These are phyloP conservation scores for Lasioglossum figueresi DNA, from an alignment of 2,888 invertebrate genomes.

Conservation along the genomic window DNA sequence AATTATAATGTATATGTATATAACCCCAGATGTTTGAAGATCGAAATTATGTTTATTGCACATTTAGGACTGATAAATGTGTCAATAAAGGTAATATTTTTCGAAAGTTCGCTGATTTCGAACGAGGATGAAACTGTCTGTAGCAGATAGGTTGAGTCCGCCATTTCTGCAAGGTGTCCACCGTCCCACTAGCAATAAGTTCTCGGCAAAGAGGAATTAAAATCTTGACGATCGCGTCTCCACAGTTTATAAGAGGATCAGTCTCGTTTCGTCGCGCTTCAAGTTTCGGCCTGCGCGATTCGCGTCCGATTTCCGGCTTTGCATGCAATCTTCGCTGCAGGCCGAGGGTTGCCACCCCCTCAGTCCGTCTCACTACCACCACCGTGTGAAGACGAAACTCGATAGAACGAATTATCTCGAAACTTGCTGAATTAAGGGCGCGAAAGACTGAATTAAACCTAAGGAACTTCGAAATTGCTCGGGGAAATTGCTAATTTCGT, in stretches of 20 bases:
- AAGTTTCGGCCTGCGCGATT: slow-evolving; percentile 22
- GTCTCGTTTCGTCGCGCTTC: slow-evolving; percentile 8
- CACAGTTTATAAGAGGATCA: slow-evolving; percentile 29
- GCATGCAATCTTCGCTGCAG: slow-evolving; percentile 25
- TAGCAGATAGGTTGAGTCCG: background rate
- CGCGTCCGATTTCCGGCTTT: slow-evolving; percentile 23
- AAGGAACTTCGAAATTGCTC: slow-evolving; percentile 1
- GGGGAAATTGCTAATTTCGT: background rate
- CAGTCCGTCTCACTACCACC: background rate
- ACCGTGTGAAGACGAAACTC: slow-evolving; percentile 44
- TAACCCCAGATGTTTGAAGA: too few species aligned
- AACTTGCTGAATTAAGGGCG: slow-evolving; percentile 51
- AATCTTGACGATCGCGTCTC: slow-evolving; percentile 33
- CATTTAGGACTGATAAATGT: too few species aligned
- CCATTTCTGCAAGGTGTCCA: background rate
- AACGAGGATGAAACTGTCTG: background rate
- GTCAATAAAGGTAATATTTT: background rate
- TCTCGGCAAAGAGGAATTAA: slow-evolving; percentile 25
- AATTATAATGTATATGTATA: too few species aligned
- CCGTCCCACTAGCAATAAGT: background rate
- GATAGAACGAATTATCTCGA: slow-evolving; percentile 54
- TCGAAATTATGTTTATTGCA: too few species aligned
- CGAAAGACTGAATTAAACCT: slow-evolving; percentile 46
- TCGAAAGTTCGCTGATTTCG: background rate
- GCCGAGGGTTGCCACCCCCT: background rate